A percentile compares a stretch with the other conserved stretches of the same genome.
phyloP scores from a whole-genome alignment of 2,113 vertebrate genomes.

The Callocephalon fimbriatum region DNA sequence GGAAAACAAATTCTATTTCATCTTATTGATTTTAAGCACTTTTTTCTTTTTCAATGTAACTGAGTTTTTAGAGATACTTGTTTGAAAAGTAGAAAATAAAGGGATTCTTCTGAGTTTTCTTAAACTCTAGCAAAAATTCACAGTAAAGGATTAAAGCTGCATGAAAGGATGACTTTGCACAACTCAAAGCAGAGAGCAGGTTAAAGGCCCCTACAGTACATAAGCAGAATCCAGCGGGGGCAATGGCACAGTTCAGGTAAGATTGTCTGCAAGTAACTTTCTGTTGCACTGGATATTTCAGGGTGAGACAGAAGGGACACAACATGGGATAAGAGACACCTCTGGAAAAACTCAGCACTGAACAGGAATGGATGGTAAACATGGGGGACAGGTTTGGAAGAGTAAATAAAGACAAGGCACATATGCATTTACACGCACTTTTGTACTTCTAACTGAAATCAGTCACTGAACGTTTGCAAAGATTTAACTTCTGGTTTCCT shows the following conservation, averaged over 20 bases:
- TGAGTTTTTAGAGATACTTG: not conserved
- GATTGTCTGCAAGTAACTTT: not conserved
- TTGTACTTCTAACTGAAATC: not conserved
- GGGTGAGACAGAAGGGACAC: not conserved
- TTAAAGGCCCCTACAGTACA: not conserved
- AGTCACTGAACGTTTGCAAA: not conserved
- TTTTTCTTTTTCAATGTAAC: not conserved
- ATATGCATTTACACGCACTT: not conserved
- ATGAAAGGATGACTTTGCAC: not conserved
- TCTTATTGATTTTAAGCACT: not conserved
- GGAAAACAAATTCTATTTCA: not conserved
- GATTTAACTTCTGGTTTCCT: not conserved
- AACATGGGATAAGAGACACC: not conserved
- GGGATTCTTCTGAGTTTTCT: not conserved
- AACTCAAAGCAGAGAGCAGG: not conserved
- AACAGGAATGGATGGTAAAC: not conserved
- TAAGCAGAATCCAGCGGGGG: not conserved
- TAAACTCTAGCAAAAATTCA: not conserved
- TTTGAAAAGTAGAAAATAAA: not conserved
- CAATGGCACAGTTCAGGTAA: not conserved
- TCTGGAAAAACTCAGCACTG: not conserved
- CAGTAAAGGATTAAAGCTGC: not conserved
- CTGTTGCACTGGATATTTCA: not conserved
- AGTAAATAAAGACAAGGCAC: not conserved
- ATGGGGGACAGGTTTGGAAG: fast-evolving